These are phyloP conservation scores for Axea sp. DNA, from an alignment of 2,888 invertebrate species.

Conservation along the genomic window DNA sequence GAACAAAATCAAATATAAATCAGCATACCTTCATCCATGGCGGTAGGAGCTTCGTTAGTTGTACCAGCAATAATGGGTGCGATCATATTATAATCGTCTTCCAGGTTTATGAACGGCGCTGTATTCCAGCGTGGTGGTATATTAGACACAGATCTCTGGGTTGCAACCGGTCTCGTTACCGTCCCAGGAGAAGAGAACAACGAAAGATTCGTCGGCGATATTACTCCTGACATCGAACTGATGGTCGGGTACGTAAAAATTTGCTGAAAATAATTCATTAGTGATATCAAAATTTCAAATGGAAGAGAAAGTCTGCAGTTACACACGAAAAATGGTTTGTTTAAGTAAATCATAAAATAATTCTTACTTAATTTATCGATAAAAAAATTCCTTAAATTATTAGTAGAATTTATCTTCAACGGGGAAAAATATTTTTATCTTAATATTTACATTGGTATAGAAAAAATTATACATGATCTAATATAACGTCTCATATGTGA, in stretches of 20 bases:
- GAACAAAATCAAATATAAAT: too few species aligned
- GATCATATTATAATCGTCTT: conserved; percentile 97
- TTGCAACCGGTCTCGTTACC: conserved; percentile 85
- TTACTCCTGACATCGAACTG: conserved; percentile 92
- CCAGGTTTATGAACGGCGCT: conserved; percentile 90
- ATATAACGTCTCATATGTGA: too few species aligned
- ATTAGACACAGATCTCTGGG: conserved; percentile 81
- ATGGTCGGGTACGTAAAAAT: conserved; percentile 94
- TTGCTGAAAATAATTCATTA: conserved; percentile 83
- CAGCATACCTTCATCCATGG: conserved; percentile 77
- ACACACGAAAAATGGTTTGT: too few species aligned
- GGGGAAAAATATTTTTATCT: too few species aligned
- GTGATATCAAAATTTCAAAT: too few species aligned
- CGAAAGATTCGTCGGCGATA: conserved; percentile 92
- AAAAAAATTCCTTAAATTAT: too few species aligned
- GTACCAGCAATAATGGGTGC: conserved; percentile 85
- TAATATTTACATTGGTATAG: too few species aligned
- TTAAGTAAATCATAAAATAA: too few species aligned
- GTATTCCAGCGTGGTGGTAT: conserved; percentile 89
- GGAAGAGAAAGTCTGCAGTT: too few species aligned
- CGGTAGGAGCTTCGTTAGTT: conserved; percentile 74
- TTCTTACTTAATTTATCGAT: too few species aligned
- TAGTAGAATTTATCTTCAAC: too few species aligned
- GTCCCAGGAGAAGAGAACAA: conserved; percentile 86
- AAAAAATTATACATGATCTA: too few species aligned